Conservation (phyloP, 2,797 vertebrate genomes). For the Crax fasciolata region DNA sequence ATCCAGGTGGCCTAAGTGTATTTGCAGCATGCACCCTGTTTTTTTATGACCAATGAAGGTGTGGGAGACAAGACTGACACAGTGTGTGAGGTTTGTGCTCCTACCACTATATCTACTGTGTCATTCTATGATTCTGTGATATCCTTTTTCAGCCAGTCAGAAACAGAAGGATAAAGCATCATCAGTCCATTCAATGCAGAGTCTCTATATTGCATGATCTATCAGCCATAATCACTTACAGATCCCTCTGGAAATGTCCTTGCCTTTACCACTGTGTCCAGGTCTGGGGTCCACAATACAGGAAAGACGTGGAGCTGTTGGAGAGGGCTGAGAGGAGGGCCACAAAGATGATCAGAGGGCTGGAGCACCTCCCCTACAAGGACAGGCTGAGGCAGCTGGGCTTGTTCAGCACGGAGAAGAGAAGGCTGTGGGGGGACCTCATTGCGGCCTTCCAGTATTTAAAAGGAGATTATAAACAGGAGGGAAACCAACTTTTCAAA, state of each 20-base stretch:
- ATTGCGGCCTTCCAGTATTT: too few species aligned
- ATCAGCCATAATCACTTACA: background rate
- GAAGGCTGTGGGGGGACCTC: too few species aligned
- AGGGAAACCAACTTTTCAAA: too few species aligned
- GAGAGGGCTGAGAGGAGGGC: too few species aligned
- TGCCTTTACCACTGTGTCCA: background rate
- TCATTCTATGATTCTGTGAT: too few species aligned
- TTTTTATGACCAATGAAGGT: background rate
- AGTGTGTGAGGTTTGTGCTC: accelerated
- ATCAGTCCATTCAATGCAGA: background rate
- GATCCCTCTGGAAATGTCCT: background rate
- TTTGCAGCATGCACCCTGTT: background rate
- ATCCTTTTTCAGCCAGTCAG: background rate
- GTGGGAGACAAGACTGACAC: background rate
- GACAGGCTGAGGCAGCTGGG: too few species aligned
- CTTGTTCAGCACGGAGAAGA: too few species aligned
- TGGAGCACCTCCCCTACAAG: too few species aligned
- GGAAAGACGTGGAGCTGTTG: too few species aligned
- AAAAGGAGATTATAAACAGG: too few species aligned
- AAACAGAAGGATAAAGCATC: background rate
- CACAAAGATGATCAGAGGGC: too few species aligned
- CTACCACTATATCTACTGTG: background rate
- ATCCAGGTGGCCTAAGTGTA: background rate
- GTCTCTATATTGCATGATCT: background rate
- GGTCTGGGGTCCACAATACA: too few species aligned